Evolutionary conservation across 64 coral and sea anemone species (phyloP), one percentile per base, ranked within the genome.

Genomic region (Actinia equina): DNA sequence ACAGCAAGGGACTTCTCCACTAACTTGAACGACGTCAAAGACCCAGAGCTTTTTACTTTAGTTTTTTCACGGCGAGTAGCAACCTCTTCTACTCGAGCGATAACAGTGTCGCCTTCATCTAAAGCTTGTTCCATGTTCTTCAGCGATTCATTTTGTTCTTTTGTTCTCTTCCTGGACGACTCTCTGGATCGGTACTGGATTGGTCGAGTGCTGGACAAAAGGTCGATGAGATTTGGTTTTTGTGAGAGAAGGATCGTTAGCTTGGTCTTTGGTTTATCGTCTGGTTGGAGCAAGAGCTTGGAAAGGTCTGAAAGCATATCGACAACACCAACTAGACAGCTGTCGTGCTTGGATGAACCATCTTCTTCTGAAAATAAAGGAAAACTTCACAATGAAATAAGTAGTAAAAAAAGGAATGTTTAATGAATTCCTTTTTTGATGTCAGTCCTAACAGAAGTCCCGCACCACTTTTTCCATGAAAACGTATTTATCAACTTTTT

Each of bases 1-100:
- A 97, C 94, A 10, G 85, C 52, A 69, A 90, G 82, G 3, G 70
- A 26, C 8, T 41, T 77, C 80, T 97, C 91, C 3, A 56, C 82
- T 59, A 42, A 60, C 7, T 59, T 76, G 49, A 88, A 91, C 30
- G 91, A 80, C 7, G 18, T 11, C 59, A 65, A 13, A 62, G 76
- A 61, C 17, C 37, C 78, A 84, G 41, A 79, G 49, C 52, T n/a
- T 79, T 27, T 52, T 43, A n/a, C 25, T 91, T 10, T 56, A 20
- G 12, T 80, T 42, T 60, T 56, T 41, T 7, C 6, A 22, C 0
- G 30, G 0, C 25, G 64, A 22, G 84, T 42, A 14, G 70, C 25
- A 44, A 64, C 20, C 16, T 92, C 90, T 13, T 87, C 85, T 9
- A 87, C 44, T 43, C 85, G 79, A 7, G 59, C n/a, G 17, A 92